A percentile compares a stretch with the other conserved stretches of the same genome.
phyloP scores from a whole-genome alignment of 2,797 vertebrate species.

The Urophycis tenuis region DNA sequence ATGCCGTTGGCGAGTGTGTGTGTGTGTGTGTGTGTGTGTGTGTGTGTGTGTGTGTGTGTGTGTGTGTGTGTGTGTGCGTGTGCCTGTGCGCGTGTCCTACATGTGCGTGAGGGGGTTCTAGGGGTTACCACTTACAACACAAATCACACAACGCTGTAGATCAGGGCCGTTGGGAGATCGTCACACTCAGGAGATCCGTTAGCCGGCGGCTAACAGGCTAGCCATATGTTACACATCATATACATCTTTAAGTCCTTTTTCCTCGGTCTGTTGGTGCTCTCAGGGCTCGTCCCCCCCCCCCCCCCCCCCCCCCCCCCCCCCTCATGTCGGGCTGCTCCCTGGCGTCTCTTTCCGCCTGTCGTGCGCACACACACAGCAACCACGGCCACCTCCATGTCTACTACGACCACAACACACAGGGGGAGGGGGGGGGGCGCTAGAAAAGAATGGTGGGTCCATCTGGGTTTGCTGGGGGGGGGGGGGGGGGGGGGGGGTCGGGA shows the following conservation, averaged over 20 bases:
- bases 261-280: neutral
- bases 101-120: neutral
- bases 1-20: neutral
- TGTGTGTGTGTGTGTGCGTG: neutral
- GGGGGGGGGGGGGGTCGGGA: neutral
- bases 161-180: neutral
- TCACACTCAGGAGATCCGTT: neutral
- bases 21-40: neutral
- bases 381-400: neutral
- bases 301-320: neutral
- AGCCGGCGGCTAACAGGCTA: neutral
- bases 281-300: neutral
- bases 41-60: neutral
- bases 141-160: neutral
- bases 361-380: neutral
- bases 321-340: neutral
- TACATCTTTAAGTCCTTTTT: neutral
- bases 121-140: neutral
- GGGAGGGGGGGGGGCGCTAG: no score
- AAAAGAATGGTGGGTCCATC: neutral
- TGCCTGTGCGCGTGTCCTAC: neutral
- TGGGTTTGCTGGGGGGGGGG: neutral
- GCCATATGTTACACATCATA: neutral
- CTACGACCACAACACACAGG: neutral
- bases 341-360: neutral